phyloP scores from a whole-genome alignment of 1,140 invertebrate species.

The Heliconius eleuchia region DNA sequence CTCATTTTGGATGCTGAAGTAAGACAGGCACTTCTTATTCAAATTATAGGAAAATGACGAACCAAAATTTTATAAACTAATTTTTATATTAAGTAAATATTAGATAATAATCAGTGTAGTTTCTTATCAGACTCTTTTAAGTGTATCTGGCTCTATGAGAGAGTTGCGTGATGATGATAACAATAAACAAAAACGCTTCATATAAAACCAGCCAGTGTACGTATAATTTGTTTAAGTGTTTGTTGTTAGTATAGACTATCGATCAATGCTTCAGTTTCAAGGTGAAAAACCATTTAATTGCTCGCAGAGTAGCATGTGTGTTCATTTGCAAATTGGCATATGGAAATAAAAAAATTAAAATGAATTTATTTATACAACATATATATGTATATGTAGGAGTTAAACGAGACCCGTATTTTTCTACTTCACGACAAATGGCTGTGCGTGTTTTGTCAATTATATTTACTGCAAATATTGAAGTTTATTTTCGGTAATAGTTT shows the following conservation, averaged over 20 bases:
- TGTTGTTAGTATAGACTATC: constrained; percentile 2
- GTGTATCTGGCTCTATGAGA: neutral
- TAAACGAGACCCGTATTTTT: constrained; percentile 2
- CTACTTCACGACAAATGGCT: constrained; percentile 22
- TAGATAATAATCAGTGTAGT: neutral
- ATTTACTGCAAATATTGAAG: constrained; percentile 18
- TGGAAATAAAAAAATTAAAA: neutral
- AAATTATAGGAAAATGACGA: neutral
- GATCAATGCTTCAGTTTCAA: constrained; percentile 13
- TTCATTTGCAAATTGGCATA: constrained; percentile 10
- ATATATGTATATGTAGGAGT: neutral
- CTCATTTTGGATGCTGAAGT: constrained; percentile 10
- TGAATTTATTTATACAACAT: neutral
- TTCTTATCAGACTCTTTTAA: neutral
- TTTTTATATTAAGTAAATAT: neutral
- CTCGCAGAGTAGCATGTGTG: neutral
- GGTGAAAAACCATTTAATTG: constrained; percentile 12
- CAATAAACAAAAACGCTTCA: neutral
- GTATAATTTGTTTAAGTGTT: constrained; percentile 4
- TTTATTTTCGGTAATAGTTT: constrained; percentile 22
- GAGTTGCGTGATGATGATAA: neutral
- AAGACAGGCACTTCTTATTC: neutral
- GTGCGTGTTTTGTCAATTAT: constrained; percentile 20
- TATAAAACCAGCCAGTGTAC: neutral
- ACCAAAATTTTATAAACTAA: too few relatives aligned